Evolutionary conservation across 2,797 vertebrate genomes (phyloP), one percentile per base, ranked within the genome.

Genomic region (Limosa lapponica): DNA sequence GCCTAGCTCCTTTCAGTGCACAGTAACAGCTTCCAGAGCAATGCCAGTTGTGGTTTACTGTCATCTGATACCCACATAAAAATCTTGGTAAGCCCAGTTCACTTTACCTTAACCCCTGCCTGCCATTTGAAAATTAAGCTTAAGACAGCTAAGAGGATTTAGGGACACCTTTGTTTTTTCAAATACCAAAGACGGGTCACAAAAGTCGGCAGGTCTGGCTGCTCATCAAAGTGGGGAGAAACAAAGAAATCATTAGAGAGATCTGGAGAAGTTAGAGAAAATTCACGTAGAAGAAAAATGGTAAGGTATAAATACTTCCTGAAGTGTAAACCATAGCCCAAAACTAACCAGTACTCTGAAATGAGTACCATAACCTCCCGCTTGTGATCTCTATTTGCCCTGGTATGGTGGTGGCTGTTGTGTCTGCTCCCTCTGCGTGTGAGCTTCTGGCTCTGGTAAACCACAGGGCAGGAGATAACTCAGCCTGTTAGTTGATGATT

Each of bases 341-440:
- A 41, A 82, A 14, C 13, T 8, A 34, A 44, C 32, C 22, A n/a
- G 25, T 51, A 28, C 25, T 79, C 20, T 34, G 51, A 54, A 10
- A 13, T 49, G 25, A 37, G 28, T 34, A 25, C 25, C 11, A 17
- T 16, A 43, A 36, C 16, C 15, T 82, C 25, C 43, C 69, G 28
- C 39, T 43, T 51, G 14, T 34, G 25, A 32, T 32, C 15, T 78
- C 10, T 44, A 0, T 81, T 65, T 81, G 15, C 32, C 43, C 43
- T 74, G 32, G 11, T 27, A 37, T 12, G 22, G 24, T 43, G 16
- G 39, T 2, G 4, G 30, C 25, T 0, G 0, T 22, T 52, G 24
- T 16, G 36, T 30, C 30, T 64, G 8, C 39, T 72, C 17, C 2
- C 8, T 41, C 39, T 44, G 14, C 1, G 0, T 34, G 27, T 43